These are phyloP conservation scores for Spizella passerina DNA, from an alignment of 2,797 vertebrate species.

Conservation along the genomic window DNA sequence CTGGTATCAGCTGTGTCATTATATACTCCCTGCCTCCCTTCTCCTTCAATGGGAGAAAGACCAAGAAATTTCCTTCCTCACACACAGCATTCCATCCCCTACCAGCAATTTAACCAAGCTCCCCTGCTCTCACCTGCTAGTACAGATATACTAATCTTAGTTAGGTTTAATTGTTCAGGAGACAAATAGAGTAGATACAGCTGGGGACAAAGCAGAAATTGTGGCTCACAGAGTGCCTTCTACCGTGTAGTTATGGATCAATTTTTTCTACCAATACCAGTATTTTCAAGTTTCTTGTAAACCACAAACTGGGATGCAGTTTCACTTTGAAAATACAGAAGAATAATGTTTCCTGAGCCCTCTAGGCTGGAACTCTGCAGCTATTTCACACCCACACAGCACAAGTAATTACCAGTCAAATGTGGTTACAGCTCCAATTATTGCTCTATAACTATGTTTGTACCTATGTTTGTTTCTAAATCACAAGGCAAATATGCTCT, in stretches of 20 bases:
- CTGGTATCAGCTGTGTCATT: background rate
- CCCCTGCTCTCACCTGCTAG: background rate
- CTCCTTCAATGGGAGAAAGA: background rate
- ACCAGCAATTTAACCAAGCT: background rate
- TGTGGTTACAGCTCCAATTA: background rate
- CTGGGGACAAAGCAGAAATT: background rate
- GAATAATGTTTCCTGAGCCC: background rate
- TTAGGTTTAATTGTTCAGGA: background rate
- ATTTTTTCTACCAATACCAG: background rate
- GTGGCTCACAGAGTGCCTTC: background rate
- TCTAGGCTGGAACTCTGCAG: background rate
- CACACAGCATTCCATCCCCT: background rate
- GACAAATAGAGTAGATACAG: background rate
- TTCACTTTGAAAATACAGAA: background rate
- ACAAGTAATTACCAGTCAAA: background rate
- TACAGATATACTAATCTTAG: background rate
- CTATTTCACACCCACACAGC: background rate
- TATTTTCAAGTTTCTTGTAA: background rate
- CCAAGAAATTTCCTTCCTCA: background rate
- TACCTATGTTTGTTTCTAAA: background rate
- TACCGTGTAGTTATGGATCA: background rate
- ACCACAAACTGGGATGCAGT: background rate
- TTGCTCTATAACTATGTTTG: background rate
- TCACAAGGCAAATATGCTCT: background rate
- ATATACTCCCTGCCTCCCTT: background rate